Base-by-base conservation (phyloP, 2,797 vertebrate species). In the Cryptoblepharus egeriae region DNA sequence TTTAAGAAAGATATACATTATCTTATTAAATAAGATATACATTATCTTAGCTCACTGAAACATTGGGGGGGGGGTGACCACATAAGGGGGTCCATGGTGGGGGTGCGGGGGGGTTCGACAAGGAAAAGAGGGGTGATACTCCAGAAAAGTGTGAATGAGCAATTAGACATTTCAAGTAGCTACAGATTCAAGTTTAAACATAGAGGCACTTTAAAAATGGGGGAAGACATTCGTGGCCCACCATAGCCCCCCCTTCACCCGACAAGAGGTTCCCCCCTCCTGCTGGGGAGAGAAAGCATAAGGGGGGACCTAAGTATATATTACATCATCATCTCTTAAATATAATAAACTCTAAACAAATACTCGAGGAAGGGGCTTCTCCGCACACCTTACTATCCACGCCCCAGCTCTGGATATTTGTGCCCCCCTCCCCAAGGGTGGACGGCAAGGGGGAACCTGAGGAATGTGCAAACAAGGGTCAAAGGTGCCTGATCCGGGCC, bases 381-480 rank as follows among this genome's bases (percentile, higher is more conserved):
- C 81, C 26, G 32, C 63, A 1, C 18, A 49, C 32, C 6, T 26
- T 3, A 4, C 37, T 10, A 1, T 22, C 30, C 37, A 30, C 24
- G 4, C 8, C 52, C 26, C 35, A 26, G 2, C 1, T 30, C 63
- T 32, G 24, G n/a, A n/a, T 12, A 55, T 39, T 39, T 39, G n/a
- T 22, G 32, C 52, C 16, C 52, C 58, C 45, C 30, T 24, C 11
- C 20, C 45, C 70, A 15, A 32, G 30, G 45, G 45, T n/a, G n/a
- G n/a, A n/a, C n/a, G 60, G 11, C 13, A 30, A 28, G 42, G 75
- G 32, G 60, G 32, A 39, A 73, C 30, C 60, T 10, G 39, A 15
- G 37, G 63, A 89, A 91, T 95, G 95, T 96, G 95, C 95, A 96
- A 96, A 94, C 15, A 15, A 28, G 24, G 13, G 2, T 13, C 1